Evolutionary conservation across 2,113 vertebrate species (phyloP), one percentile per base, ranked within the genome.

Genomic region (Jacana jacana): DNA sequence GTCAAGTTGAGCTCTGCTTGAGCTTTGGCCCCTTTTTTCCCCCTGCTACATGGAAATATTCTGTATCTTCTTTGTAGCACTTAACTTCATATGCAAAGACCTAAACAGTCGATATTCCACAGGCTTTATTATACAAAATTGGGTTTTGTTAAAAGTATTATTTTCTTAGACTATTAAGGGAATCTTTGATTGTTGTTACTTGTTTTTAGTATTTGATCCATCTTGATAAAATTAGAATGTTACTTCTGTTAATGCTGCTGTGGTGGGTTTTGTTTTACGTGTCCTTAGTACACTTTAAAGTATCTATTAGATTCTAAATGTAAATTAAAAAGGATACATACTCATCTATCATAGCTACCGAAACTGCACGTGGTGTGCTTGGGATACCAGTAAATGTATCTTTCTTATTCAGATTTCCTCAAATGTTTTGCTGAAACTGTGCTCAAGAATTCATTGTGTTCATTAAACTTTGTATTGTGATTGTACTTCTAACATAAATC

Each of bases 291-390:
- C 48, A 60, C 39, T 83, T 94, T 76, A 82, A 79, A 73, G 31
- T 69, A 83, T 90, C 44, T 79, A 49, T 91, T 95, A 89, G 35
- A 80, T 83, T 83, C 51, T 92, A 70, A 73, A 79, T 90, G 46
- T 69, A 89, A 95, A 82, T 92, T 64, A 86, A 81, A 87, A 31
- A 88, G 25, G 70, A 68, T 72, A 79, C 70, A 60, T 82, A 80
- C 80, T 71, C 20, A 70, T 71, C 28, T 81, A 22, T 91, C 33
- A 57, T 80, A 81, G 30, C 73, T 91, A 76, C 33, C 66, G 81
- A 91, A 93, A 84, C 57, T 83, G 33, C 46, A 80, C 13, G 18
- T 68, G 14, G 27, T 69, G 24, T 85, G 79, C 42, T 87, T 89
- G 57, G 40, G 72, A 84, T 84, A 87, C 57, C 35, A 72, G 63